Conservation (phyloP, 2,888 invertebrate genomes). For the Cryptus armator region DNA sequence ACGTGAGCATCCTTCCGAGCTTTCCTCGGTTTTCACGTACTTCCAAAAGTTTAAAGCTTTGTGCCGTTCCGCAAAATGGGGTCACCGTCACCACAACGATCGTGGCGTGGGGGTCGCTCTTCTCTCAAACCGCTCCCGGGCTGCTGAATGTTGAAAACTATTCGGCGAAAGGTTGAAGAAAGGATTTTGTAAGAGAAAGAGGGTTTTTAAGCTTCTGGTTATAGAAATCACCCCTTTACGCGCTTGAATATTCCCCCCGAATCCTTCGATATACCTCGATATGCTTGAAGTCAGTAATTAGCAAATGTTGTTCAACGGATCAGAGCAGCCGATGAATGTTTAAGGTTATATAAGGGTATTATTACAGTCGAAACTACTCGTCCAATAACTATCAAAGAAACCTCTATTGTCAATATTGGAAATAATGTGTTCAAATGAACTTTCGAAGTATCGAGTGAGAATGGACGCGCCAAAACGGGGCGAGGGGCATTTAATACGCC, state of each 20-base stretch:
- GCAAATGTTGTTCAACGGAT: background rate
- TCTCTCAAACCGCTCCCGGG: slow-evolving; percentile 26
- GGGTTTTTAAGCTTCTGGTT: slow-evolving; percentile 60
- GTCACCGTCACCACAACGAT: slow-evolving; percentile 43
- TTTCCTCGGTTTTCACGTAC: slow-evolving; percentile 42
- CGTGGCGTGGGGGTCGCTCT: slow-evolving; percentile 21
- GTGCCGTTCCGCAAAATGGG: slow-evolving; percentile 43
- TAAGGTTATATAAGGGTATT: background rate
- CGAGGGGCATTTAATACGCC: background rate
- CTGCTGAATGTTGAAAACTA: slow-evolving; percentile 40
- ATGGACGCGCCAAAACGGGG: background rate
- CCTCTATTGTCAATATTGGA: too few species aligned
- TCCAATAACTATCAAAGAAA: background rate
- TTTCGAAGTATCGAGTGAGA: background rate
- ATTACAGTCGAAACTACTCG: background rate
- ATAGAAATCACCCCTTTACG: background rate
- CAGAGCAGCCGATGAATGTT: background rate
- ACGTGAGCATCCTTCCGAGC: slow-evolving; percentile 46
- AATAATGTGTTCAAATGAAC: too few species aligned
- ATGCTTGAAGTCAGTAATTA: background rate
- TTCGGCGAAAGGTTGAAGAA: slow-evolving; percentile 31
- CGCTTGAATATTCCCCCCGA: background rate
- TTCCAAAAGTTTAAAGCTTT: slow-evolving; percentile 54
- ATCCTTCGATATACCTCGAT: background rate
- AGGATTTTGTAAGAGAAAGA: background rate